phyloP scores from a whole-genome alignment of 2,797 vertebrate genomes.

The Brotula barbata region DNA sequence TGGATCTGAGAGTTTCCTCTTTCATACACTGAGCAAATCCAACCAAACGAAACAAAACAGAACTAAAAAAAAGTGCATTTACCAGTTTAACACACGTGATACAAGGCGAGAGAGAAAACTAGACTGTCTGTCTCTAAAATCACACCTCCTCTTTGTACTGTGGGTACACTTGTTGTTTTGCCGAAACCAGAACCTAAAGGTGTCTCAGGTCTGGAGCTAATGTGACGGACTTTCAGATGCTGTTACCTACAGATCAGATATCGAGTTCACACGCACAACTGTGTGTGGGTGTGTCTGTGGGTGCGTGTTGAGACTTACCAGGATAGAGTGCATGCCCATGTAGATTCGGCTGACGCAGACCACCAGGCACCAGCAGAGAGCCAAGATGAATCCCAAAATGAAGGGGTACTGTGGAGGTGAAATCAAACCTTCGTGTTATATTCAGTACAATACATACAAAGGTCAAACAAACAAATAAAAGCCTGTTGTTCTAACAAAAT shows the following conservation, averaged over 20 bases:
- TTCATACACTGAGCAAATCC: conserved; percentile 1
- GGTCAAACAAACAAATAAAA: background rate
- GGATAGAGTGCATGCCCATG: conserved; percentile 98
- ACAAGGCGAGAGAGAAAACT: too few relatives aligned
- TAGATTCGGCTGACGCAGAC: conserved; percentile 96
- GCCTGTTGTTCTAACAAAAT: too few relatives aligned
- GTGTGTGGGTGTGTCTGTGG: conserved; percentile 13
- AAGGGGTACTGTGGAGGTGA: conserved; percentile 84
- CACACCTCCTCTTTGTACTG: background rate
- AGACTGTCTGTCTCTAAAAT: too few relatives aligned
- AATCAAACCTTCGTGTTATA: background rate
- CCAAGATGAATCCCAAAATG: conserved; percentile 83
- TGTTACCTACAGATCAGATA: conserved; percentile 22
- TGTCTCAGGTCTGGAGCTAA: background rate
- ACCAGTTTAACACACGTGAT: too few relatives aligned
- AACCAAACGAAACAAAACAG: background rate
- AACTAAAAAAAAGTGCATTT: too few relatives aligned
- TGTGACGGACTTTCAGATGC: conserved; percentile 6
- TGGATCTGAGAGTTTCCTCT: conserved; percentile 22
- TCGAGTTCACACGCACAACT: conserved; percentile 8
- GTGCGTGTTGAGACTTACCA: conserved; percentile 82
- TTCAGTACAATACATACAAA: background rate
- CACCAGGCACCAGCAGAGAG: conserved; percentile 90
- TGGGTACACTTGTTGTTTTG: conserved; percentile 4
- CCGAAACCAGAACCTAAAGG: conserved; percentile 9